Evolutionary conservation across 1,140 invertebrate genomes (phyloP), one percentile per base, ranked within the genome.

Genomic region (Oryzaephilus surinamensis): DNA sequence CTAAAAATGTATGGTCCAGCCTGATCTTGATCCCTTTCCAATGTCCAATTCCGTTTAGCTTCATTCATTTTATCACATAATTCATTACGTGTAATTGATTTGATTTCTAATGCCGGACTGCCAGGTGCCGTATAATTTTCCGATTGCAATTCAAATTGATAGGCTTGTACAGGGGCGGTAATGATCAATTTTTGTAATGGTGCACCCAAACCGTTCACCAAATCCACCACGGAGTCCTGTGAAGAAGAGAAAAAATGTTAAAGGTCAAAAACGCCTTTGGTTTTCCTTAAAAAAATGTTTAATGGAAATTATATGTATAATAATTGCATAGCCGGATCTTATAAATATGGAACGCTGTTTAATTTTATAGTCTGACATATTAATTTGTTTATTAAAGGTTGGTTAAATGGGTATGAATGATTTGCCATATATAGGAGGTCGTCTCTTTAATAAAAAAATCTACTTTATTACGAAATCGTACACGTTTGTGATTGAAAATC

Each of bases 11-110:
- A 84, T 37, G 80, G 79, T 19, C 77, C 82, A 1, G 82, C 81
- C 11, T 84, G 66, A 64, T 87, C 83, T 49, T 84, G 78, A 46
- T 85, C 83, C 43, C 83, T 67, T 56, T 85, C 81, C 11, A 84
- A 54, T 0, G 75, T 84, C 83, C 83, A 87, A 21, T 69, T 63
- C 24, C 65, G 62, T 17, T 74, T 79, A 16, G 63, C 61, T 30
- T 61, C 65, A 49, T 84, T 69, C 13, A 68, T 54, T 24, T 24
- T 24, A 14, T 68, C 55, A 50, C 82, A 85, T 1, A 85, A 60
- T 66, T 81, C 67, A 37, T 68, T 62, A 69, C 43, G 63, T 46
- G 45, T 65, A 52, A 14, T 78, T 71, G 32, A 70, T 54, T 33
- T 69, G 57, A 60, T 14, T 18, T 75, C 70, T 10, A 61, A 48